phyloP scores from a whole-genome alignment of 2,797 vertebrate genomes.

The Erpetoichthys calabaricus region DNA sequence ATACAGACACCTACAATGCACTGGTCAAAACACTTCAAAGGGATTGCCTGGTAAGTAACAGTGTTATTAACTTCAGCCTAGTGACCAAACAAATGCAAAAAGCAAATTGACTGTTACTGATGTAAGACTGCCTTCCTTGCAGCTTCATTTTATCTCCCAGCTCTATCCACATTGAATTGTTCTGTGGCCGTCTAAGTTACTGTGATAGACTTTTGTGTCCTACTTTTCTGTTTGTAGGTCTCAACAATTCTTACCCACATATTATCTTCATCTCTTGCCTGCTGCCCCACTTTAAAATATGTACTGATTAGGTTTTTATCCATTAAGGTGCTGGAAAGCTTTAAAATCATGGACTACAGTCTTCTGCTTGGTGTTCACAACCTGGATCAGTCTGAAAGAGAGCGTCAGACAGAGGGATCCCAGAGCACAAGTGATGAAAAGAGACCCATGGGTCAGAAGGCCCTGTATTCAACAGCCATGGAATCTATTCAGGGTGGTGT shows the following conservation, averaged over 20 bases:
- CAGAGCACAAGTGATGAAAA: slow-evolving; percentile 74
- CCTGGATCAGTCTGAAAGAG: slow-evolving; percentile 82
- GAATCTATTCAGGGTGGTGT: slow-evolving; percentile 96
- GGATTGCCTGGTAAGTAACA: slow-evolving; percentile 78
- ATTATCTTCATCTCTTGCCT: no score
- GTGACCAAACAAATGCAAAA: no score
- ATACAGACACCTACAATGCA: slow-evolving; percentile 80
- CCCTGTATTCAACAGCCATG: slow-evolving; percentile 94
- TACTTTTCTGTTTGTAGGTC: slow-evolving; percentile 11
- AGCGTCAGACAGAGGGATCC: slow-evolving; percentile 73
- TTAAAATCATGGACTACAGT: slow-evolving; percentile 99
- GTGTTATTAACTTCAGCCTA: no score
- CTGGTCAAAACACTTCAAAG: slow-evolving; percentile 86
- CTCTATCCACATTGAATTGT: no score
- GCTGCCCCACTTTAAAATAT: no score
- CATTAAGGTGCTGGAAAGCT: slow-evolving; percentile 75
- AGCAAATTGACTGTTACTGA: no score
- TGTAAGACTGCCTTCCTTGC: no score
- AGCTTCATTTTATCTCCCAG: no score
- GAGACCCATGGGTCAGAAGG: slow-evolving; percentile 85
- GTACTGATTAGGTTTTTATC: no score
- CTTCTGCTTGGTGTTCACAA: slow-evolving; percentile 92
- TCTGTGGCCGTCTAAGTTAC: not conserved
- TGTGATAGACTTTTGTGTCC: slow-evolving; percentile 4
- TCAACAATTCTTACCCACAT: not conserved